Percentiles rank a stretch among this genome's conserved stretches.
Evolutionary conservation across 2,888 invertebrate species (phyloP).

Genomic region (Poecilobothrus nobilitatus): DNA sequence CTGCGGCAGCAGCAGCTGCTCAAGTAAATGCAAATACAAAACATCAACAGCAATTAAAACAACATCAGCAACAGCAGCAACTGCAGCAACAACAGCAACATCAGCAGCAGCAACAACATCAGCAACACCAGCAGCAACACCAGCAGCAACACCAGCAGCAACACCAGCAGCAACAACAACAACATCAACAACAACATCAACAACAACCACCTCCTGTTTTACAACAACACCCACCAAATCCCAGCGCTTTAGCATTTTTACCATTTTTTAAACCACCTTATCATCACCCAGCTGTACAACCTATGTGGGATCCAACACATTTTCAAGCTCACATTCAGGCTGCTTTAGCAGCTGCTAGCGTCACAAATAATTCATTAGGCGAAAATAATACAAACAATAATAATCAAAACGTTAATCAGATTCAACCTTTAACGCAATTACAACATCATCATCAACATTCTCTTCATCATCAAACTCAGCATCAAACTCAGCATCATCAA

Average conservation of each 20-base stretch:
- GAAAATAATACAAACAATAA: not conserved
- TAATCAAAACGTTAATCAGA: not conserved
- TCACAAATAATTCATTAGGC: not conserved
- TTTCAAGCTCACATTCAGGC: slow-evolving; percentile 54
- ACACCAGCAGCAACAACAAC: slow-evolving; percentile 16
- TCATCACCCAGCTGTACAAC: slow-evolving; percentile 33
- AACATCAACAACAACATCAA: slow-evolving; percentile 20
- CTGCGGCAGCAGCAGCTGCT: not conserved
- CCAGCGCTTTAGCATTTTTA: slow-evolving; percentile 28
- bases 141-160: slow-evolving; percentile 23
- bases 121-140: slow-evolving; percentile 35
- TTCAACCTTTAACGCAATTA: not conserved
- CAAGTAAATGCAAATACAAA: slow-evolving; percentile 15
- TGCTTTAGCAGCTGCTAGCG: slow-evolving; percentile 37
- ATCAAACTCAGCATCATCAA: slow-evolving; percentile 12
- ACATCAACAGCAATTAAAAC: slow-evolving; percentile 36
- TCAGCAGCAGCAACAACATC: slow-evolving; percentile 28
- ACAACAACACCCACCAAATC: slow-evolving; percentile 19
- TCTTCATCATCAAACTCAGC: slow-evolving; percentile 21
- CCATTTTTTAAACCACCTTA: slow-evolving; percentile 37
- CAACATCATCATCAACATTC: slow-evolving; percentile 22
- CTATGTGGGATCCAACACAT: slow-evolving; percentile 52
- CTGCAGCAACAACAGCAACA: slow-evolving; percentile 16
- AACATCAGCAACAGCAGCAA: slow-evolving; percentile 30
- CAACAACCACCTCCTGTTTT: slow-evolving; percentile 9